These are phyloP conservation scores for Chymomyza caudatula DNA, from an alignment of 2,888 invertebrate genomes.

Conservation along the genomic window DNA sequence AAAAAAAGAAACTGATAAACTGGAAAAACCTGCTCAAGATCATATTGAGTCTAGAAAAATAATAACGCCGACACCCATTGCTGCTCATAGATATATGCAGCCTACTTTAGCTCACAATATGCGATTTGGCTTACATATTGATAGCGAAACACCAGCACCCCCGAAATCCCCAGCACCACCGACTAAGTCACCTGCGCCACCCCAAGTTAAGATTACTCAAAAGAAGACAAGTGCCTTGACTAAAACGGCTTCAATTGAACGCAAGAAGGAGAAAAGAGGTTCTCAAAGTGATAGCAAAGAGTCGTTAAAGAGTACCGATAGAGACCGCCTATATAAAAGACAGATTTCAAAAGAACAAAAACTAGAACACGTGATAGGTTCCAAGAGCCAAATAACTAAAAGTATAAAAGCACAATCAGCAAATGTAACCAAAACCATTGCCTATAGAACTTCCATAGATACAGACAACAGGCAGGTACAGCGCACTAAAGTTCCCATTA, in stretches of 20 bases:
- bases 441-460: slow-evolving; percentile 66
- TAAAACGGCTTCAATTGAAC: slow-evolving; percentile 42
- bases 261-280: slow-evolving; percentile 40
- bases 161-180: slow-evolving; percentile 60
- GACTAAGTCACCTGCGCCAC: slow-evolving; percentile 55
- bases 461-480: slow-evolving; percentile 55
- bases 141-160: slow-evolving; percentile 46
- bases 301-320: slow-evolving; percentile 50
- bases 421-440: slow-evolving; percentile 60
- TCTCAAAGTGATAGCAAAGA: slow-evolving; percentile 61
- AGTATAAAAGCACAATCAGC: slow-evolving; percentile 68
- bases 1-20: slow-evolving; percentile 10
- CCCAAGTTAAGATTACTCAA: slow-evolving; percentile 36
- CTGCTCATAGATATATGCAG: slow-evolving; percentile 80
- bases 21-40: slow-evolving; percentile 27
- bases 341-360: slow-evolving; percentile 63
- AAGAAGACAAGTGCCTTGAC: slow-evolving; percentile 49
- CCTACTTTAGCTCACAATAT: slow-evolving; percentile 81
- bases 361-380: slow-evolving; percentile 62
- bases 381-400: slow-evolving; percentile 67
- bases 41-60: slow-evolving; percentile 28
- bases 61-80: slow-evolving; percentile 53
- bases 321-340: slow-evolving; percentile 55
- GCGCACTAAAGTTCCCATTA: slow-evolving; percentile 64
- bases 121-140: slow-evolving; percentile 77